Percentiles rank a stretch among this genome's conserved stretches.
Conservation (phyloP, 2,888 invertebrate species). For the Diaperis boleti region DNA sequence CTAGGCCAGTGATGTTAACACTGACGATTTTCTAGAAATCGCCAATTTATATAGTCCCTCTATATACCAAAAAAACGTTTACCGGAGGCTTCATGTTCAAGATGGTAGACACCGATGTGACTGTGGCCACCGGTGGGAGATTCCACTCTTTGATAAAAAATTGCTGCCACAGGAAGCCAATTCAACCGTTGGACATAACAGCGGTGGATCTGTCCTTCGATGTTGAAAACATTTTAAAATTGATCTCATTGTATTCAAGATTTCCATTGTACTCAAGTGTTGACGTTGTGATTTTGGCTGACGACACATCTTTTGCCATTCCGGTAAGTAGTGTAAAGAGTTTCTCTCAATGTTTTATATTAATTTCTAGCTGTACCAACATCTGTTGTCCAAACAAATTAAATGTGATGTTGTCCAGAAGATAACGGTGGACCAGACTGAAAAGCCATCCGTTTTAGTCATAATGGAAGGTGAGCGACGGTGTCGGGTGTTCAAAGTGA, state of each 20-base stretch:
- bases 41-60: background rate
- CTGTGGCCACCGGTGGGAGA: background rate
- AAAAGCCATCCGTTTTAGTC: too few species aligned
- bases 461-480: too few species aligned
- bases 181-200: background rate
- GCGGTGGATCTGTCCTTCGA: background rate
- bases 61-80: background rate
- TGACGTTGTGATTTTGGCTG: background rate
- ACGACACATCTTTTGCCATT: background rate
- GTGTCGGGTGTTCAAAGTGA: too few species aligned
- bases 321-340: background rate
- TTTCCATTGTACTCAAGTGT: background rate
- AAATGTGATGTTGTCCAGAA: too few species aligned
- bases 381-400: background rate
- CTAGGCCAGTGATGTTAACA: background rate
- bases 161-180: background rate
- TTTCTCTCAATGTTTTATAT: background rate
- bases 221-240: background rate
- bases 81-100: background rate
- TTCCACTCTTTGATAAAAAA: background rate
- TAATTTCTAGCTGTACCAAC: background rate
- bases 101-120: background rate
- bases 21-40: background rate
- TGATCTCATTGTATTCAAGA: background rate
- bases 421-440: too few species aligned